phyloP scores from a whole-genome alignment of 2,113 vertebrate genomes.

The Phyllostomus hastatus region DNA sequence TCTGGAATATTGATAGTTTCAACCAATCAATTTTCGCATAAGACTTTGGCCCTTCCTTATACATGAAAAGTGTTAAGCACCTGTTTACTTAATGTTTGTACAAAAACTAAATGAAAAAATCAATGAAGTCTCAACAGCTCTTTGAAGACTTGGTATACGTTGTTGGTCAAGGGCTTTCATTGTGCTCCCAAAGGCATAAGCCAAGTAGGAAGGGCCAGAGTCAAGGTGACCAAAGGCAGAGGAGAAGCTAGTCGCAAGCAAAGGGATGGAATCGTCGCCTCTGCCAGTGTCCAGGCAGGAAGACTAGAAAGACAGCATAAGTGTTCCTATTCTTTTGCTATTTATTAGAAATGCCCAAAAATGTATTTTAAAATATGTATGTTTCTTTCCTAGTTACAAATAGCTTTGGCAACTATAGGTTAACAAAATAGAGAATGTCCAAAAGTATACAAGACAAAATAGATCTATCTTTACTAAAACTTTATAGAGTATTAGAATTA shows the following conservation, averaged over 20 bases:
- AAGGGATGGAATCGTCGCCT: not conserved
- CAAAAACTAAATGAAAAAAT: not conserved
- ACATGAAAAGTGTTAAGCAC: not conserved
- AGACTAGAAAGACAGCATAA: not conserved
- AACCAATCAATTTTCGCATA: not conserved
- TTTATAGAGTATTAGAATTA: not conserved
- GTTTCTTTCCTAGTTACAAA: constrained; percentile 2
- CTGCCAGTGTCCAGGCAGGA: not conserved
- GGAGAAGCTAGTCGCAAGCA: not conserved
- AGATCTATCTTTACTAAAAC: not conserved
- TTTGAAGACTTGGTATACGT: not conserved
- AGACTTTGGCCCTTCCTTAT: not conserved
- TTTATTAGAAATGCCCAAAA: not conserved
- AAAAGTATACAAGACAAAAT: not conserved
- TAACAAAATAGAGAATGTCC: not conserved
- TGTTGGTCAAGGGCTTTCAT: not conserved
- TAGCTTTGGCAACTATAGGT: not conserved
- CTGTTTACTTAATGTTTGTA: not conserved
- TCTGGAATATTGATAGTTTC: not conserved
- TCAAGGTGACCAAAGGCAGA: not conserved
- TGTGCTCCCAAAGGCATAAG: not conserved
- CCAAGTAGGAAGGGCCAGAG: not conserved
- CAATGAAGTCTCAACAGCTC: not conserved
- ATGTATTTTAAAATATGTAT: not conserved
- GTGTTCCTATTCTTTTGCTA: not conserved